Percentiles rank a stretch among this genome's conserved stretches.
These are phyloP conservation scores for Psophia crepitans DNA, from an alignment of 2,113 vertebrate genomes.

Conservation along the genomic window DNA sequence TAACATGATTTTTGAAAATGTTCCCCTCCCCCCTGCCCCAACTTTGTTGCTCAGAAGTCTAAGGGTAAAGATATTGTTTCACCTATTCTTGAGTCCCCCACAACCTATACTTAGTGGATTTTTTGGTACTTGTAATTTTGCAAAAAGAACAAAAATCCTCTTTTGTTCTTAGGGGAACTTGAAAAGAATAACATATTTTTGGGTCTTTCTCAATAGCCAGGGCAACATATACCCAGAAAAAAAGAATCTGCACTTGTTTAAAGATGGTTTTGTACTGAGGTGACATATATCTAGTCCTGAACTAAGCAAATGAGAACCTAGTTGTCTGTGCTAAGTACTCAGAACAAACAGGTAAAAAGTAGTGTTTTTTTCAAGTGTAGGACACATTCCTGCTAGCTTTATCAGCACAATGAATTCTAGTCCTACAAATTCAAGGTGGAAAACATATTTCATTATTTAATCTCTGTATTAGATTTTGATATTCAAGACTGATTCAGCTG, in stretches of 20 bases:
- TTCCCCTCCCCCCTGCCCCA: too few species aligned
- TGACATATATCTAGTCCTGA: not conserved
- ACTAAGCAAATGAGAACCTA: not conserved
- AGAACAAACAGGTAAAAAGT: not conserved
- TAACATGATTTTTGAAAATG: not conserved
- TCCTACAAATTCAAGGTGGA: not conserved
- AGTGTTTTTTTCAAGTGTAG: not conserved
- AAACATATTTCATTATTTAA: not conserved
- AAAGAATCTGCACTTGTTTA: not conserved
- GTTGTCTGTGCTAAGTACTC: not conserved
- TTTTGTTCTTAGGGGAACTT: not conserved
- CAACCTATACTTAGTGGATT: not conserved
- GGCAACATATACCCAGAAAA: not conserved
- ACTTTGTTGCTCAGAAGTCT: not conserved
- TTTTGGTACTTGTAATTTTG: not conserved
- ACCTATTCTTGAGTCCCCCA: not conserved
- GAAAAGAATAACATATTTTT: not conserved
- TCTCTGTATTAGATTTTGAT: not conserved
- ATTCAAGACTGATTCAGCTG: not conserved
- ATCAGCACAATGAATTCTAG: not conserved
- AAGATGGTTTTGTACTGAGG: not conserved
- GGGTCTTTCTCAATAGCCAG: not conserved
- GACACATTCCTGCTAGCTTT: not conserved
- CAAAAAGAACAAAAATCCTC: not conserved
- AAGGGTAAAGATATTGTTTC: not conserved